These are phyloP conservation scores for Agonopterix heracliana DNA, from an alignment of 2,888 invertebrate species.

Conservation along the genomic window DNA sequence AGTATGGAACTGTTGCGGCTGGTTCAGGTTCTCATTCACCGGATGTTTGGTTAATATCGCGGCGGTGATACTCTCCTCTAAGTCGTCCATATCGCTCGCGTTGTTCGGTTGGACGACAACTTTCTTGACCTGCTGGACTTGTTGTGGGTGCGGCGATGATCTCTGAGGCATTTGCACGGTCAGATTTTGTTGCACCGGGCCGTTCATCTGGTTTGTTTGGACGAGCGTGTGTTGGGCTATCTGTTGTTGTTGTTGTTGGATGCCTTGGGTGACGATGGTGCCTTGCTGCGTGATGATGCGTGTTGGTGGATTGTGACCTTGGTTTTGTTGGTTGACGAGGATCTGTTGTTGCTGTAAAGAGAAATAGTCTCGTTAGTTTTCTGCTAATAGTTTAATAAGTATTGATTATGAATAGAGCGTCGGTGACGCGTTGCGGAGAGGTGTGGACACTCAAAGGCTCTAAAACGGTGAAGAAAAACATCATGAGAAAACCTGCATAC, in stretches of 20 bases:
- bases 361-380: background rate
- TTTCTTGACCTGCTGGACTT: slow-evolving; percentile 41
- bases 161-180: slow-evolving; percentile 43
- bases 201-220: slow-evolving; percentile 43
- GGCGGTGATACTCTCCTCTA: slow-evolving; percentile 72
- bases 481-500: too few relatives aligned
- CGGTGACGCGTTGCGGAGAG: too few relatives aligned
- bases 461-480: too few relatives aligned
- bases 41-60: slow-evolving; percentile 64
- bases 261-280: slow-evolving; percentile 56
- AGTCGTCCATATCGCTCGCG: slow-evolving; percentile 68
- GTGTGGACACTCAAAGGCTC: too few relatives aligned
- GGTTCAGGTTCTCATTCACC: slow-evolving; percentile 36
- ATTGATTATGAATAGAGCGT: too few relatives aligned
- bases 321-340: slow-evolving; percentile 51
- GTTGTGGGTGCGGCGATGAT: slow-evolving; percentile 28
- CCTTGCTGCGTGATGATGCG: slow-evolving; percentile 64
- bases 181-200: slow-evolving; percentile 43
- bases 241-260: slow-evolving; percentile 32
- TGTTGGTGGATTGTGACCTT: slow-evolving; percentile 29
- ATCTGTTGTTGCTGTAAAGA: slow-evolving; percentile 37
- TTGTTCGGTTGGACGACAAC: slow-evolving; percentile 65
- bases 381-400: too few relatives aligned
- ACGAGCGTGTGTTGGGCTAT: slow-evolving; percentile 40
- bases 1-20: slow-evolving; percentile 47